Evolutionary conservation across 2,888 invertebrate genomes (phyloP).

Genomic region (Phaedon cochleariae): DNA sequence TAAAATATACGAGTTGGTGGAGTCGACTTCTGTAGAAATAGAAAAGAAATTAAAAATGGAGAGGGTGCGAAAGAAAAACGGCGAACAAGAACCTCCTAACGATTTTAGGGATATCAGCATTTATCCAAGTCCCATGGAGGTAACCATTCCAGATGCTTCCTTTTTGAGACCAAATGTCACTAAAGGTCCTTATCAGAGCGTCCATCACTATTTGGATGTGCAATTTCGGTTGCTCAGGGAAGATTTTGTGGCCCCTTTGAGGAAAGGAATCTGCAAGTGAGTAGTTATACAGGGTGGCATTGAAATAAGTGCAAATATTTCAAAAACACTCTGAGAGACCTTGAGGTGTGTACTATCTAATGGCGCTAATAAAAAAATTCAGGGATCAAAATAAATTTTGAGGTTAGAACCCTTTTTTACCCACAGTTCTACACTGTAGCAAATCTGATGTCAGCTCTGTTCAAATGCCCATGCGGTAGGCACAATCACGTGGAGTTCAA

Average conservation of each 20-base stretch:
- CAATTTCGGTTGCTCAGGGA: conserved; percentile 82
- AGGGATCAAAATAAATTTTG: no score
- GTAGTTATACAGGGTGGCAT: no score
- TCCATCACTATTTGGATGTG: conserved; percentile 80
- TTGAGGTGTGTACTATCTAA: no score
- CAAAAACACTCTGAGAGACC: no score
- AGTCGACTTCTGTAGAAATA: background rate
- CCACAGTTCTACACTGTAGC: no score
- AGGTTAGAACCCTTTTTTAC: no score
- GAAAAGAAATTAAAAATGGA: background rate
- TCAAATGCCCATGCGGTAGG: no score
- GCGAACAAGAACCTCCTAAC: conserved; percentile 16
- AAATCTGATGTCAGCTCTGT: no score
- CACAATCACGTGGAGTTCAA: no score
- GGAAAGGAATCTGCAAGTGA: conserved; percentile 68
- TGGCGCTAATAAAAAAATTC: no score
- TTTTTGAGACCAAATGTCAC: conserved; percentile 69
- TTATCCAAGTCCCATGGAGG: conserved; percentile 53
- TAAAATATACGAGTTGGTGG: background rate
- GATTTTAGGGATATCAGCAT: conserved; percentile 19
- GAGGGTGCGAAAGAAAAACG: background rate
- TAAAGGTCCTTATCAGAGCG: conserved; percentile 69
- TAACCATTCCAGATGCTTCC: conserved; percentile 52
- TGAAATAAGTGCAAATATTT: no score
- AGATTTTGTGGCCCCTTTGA: conserved; percentile 79